Evolutionary conservation across 2,888 invertebrate genomes (phyloP), one percentile per base, ranked within the genome.

Genomic region (Hemistola chrysoprasaria): DNA sequence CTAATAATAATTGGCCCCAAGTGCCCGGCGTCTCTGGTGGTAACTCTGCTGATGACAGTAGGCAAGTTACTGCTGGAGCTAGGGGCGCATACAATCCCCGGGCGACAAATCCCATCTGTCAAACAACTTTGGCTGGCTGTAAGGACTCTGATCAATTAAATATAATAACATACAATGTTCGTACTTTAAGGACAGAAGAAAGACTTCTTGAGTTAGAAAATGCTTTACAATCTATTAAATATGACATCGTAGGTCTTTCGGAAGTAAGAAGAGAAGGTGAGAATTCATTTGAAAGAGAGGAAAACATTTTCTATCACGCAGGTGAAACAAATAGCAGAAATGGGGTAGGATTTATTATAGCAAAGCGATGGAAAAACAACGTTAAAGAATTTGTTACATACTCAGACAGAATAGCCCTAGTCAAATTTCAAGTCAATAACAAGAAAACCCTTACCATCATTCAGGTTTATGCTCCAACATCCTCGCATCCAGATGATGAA

Each of bases 331-430:
- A 2, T 0, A 21, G 35, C 2, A 8, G 3, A 1, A 7, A 29
- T 11, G 45, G 45, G 6, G 39, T 45, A 6, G 45, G 45, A 1
- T 45, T 45, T 21, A 1, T 45, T 2, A 36, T 45, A 3, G 16
- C 24, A 3, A 45, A 40, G 10, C 36, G 24, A 10, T 36, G 34
- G 38, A 24, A 36, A 32, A 16, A 29, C 22, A 27, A 40, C 16
- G 32, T 44, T 6, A 8, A 11, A 4, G 39, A 44, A 25, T 39
- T 44, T 8, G 7, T 31, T 16, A 16, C 11, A 6, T 31, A 31
- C 11, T 35, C 39, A 4, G 37, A 37, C 4, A 6, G 38, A 16
- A 30, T 43, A 16, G 42, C 42, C 6, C 10, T 24, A 1, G 7
- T 42, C n/a, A 37, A 37, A 25, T 25, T 42, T 8, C 10, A 28